Evolutionary conservation across 2,888 invertebrate species (phyloP), one percentile per base, ranked within the genome.

Genomic region (Fabriciana adippe): DNA sequence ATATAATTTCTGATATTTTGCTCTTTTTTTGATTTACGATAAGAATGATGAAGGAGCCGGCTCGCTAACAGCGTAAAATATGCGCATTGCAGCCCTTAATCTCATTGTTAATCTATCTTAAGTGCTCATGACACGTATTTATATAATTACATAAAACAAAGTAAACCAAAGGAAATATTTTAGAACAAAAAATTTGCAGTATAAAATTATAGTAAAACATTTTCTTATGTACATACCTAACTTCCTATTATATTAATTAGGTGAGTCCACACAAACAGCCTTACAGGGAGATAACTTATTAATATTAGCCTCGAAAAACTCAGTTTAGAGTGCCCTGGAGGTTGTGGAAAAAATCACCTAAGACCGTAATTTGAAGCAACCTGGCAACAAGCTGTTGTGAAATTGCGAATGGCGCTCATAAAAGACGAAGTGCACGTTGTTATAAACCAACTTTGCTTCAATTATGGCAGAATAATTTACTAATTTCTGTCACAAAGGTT

Each of bases 261-360:
- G 80, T 78, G 77, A 69, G 74, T 48, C 73, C 69, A 76, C 73
- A 79, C 76, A 80, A 79, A 79, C 76, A 75, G 75, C 74, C 75
- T 76, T 74, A 74, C 72, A 73, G 77, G 73, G 76, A 75, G 16
- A 35, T 73, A 77, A 70, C 77, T 77, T 78, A 81, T 85, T 81
- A 81, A 83, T 83, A 81, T 80, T 78, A 67, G 72, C 68, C 59
- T 72, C 69, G 71, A 41, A 61, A 59, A 48, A 55, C 50, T 55
- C 35, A 18, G 48, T 55, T 55, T 35, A 55, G 18, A 48, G 54
- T 21, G 3, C 55, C 54, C 55, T 21, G 41, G n/a, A 54, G 21
- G 26, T 53, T 55, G 51, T 55, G 41, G 75, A 77, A 78, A 79
- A 81, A 80, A 79, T 78, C 35, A 31, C 60, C 61, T 48, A 61